Evolutionary conservation across 92 coral and sea anemone genomes (phyloP), one percentile per base, ranked within the genome.

Genomic region (Epizoanthus scotinus): DNA sequence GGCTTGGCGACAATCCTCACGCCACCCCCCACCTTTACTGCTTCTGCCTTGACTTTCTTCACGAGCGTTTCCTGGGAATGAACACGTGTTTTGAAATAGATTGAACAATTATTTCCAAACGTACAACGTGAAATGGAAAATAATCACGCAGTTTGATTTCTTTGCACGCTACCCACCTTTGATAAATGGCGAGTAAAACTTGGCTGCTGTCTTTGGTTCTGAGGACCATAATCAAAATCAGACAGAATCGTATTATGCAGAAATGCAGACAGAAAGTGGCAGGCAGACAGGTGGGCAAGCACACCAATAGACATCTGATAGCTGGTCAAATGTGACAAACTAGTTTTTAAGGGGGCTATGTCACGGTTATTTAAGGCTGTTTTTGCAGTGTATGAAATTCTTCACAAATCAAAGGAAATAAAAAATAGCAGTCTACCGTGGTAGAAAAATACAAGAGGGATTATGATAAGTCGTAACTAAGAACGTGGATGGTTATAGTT

Each of bases 1-100:
- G 90, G 71, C 77, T 86, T 89, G 80, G 86, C 85, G 25, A 92
- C 87, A n/a, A 79, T 69, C 7, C 90, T 86, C 49, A 90, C 89
- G 3, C 81, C 83, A 56, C 97, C 97, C 12, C 92, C 90, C 22
- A 84, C 81, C 61, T 85, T 83, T 40, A 28, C 82, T 12, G 97
- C 97, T 15, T 92, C 82, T 24, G 71, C 81, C 8, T 67, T 50
- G 8, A 77, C 92, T 59, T 70, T 82, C 53, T 87, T 60, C 10
- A 85, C 70, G 14, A 55, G 88, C 19, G 86, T 57, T 57, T 87
- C 89, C 97, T 92, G 60, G 8, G 5, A 64, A 5, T 21, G n/a
- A 58, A 40, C 14, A 8, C 12, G 17, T 13, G 15, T 47, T 47
- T 47, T 13, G 6, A 44, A 44, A 47, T 47, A 47, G 9, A 47